phyloP scores from a whole-genome alignment of 2,888 invertebrate species.

The Sinelater perroti region DNA sequence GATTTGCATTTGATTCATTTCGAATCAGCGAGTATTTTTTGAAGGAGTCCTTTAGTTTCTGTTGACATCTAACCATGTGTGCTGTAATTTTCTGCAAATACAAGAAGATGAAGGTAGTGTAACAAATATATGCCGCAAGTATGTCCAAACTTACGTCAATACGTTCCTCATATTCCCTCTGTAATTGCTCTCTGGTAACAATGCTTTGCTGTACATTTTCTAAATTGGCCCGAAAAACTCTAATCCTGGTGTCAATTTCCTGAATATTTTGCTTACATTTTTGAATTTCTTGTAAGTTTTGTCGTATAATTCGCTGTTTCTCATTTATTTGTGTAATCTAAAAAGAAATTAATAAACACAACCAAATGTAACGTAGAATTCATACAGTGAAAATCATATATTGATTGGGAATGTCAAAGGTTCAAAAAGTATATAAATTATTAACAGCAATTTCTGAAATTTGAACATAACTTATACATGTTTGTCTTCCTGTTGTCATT shows the following conservation, averaged over 20 bases:
- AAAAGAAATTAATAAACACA: slow-evolving; percentile 13
- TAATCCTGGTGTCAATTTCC: slow-evolving; percentile 34
- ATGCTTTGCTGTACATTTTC: slow-evolving; percentile 28
- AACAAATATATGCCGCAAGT: too few relatives aligned
- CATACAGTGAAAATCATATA: too few relatives aligned
- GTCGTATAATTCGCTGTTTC: slow-evolving; percentile 27
- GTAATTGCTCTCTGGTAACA: slow-evolving; percentile 44
- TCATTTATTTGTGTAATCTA: slow-evolving; percentile 47
- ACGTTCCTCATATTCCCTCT: slow-evolving; percentile 49
- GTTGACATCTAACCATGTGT: slow-evolving; percentile 52
- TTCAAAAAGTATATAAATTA: too few relatives aligned
- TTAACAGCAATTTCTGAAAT: too few relatives aligned
- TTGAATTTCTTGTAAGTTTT: slow-evolving; percentile 28
- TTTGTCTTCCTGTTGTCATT: too few relatives aligned
- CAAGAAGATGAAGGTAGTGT: too few relatives aligned
- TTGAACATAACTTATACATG: too few relatives aligned
- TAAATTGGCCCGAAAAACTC: slow-evolving; percentile 35
- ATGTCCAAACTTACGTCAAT: slow-evolving; percentile 45
- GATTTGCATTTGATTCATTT: slow-evolving; percentile 46
- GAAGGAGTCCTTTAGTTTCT: slow-evolving; percentile 40
- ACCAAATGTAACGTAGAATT: slow-evolving; percentile 4
- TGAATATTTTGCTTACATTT: slow-evolving; percentile 30
- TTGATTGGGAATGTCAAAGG: too few relatives aligned
- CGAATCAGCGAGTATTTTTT: slow-evolving; percentile 44
- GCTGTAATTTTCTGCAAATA: slow-evolving; percentile 44